A percentile compares a stretch with the other conserved stretches of the same genome.
Evolutionary conservation across 1,140 invertebrate genomes (phyloP).

Genomic region (Leptinotarsa texana): DNA sequence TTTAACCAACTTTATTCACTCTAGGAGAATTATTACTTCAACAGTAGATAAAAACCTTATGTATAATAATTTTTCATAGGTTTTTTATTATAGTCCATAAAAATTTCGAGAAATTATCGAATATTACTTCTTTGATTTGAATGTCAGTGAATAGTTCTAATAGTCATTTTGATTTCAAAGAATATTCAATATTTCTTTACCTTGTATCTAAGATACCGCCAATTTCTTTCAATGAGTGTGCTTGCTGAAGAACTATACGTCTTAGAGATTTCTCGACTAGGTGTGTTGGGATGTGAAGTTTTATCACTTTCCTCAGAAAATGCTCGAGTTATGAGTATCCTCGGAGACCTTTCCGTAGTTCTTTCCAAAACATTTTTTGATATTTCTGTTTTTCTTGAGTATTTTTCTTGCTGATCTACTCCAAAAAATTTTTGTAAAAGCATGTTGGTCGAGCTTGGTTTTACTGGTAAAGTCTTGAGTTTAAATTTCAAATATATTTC

Average conservation of each 20-base stretch:
- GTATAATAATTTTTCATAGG: too few relatives aligned
- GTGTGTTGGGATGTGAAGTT: slow-evolving; percentile 50
- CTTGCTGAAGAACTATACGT: slow-evolving; percentile 63
- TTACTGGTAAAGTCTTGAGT: slow-evolving; percentile 44
- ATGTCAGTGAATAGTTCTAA: too few relatives aligned
- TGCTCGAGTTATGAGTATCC: slow-evolving; percentile 71
- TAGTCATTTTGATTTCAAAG: too few relatives aligned
- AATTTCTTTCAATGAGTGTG: slow-evolving; percentile 59
- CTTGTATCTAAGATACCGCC: slow-evolving; percentile 47
- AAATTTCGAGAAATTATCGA: too few relatives aligned
- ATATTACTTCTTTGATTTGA: too few relatives aligned
- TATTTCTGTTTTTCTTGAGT: slow-evolving; percentile 42
- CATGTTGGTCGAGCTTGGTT: slow-evolving; percentile 58
- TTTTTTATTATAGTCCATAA: too few relatives aligned
- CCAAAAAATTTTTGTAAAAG: slow-evolving; percentile 62
- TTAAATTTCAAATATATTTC: slow-evolving; percentile 47
- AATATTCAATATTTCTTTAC: slow-evolving; percentile 16
- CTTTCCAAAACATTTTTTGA: slow-evolving; percentile 48
- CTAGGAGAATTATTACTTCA: too few relatives aligned
- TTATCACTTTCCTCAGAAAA: slow-evolving; percentile 70
- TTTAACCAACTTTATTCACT: too few relatives aligned
- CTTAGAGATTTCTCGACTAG: slow-evolving; percentile 57
- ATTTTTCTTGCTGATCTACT: slow-evolving; percentile 36
- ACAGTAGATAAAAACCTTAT: too few relatives aligned
- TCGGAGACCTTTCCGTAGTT: slow-evolving; percentile 63